Percentiles rank a stretch among this genome's conserved stretches.
Evolutionary conservation across 2,797 vertebrate genomes (phyloP).

Genomic region (Falco novaeseelandiae): DNA sequence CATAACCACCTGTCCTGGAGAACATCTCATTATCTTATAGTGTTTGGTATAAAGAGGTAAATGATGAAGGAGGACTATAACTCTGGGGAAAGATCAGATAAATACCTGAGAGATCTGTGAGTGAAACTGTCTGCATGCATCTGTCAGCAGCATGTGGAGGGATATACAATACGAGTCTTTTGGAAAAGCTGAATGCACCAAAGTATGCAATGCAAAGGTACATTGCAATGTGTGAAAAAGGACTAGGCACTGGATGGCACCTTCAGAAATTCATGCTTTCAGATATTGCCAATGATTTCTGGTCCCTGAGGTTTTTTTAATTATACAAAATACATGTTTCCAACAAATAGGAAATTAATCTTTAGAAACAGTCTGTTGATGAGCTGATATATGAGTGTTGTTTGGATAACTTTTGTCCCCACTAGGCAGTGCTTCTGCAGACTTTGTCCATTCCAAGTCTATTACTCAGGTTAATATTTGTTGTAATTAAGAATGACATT

Average conservation of each 20-base stretch:
- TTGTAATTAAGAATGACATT: background rate
- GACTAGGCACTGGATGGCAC: background rate
- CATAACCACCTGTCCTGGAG: background rate
- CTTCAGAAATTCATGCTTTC: background rate
- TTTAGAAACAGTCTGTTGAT: background rate
- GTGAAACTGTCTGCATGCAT: background rate
- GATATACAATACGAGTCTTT: background rate
- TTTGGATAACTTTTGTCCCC: background rate
- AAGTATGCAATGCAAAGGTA: background rate
- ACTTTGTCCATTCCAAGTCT: background rate
- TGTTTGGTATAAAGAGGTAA: background rate
- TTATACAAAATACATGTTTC: background rate
- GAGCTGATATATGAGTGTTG: background rate
- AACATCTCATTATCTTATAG: background rate
- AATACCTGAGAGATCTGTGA: background rate
- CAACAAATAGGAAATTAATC: background rate
- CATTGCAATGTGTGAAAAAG: background rate
- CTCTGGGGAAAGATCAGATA: background rate
- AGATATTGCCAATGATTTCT: background rate
- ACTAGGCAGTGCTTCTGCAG: background rate
- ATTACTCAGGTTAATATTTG: background rate
- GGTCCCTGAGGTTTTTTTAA: background rate
- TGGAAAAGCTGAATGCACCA: background rate
- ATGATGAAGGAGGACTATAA: background rate
- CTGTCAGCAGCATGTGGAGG: background rate